A percentile compares a stretch with the other conserved stretches of the same genome.
These are phyloP conservation scores for Coreius guichenoti DNA, from an alignment of 2,797 vertebrate species.

Conservation along the genomic window DNA sequence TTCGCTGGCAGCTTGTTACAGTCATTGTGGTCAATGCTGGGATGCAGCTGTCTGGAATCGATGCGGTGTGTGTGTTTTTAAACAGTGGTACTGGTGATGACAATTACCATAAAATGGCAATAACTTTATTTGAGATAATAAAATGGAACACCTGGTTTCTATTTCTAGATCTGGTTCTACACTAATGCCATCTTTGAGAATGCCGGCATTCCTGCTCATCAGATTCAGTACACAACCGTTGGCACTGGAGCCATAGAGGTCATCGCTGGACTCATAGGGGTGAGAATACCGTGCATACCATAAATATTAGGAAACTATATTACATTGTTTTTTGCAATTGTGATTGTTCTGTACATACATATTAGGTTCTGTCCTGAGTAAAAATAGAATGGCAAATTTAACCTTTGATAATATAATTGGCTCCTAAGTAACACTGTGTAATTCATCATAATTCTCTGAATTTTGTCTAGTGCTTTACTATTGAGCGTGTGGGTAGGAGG, in stretches of 20 bases:
- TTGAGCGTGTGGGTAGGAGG: slow-evolving; percentile 86
- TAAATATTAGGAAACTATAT: not conserved
- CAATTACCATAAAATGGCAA: not conserved
- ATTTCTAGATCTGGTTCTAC: slow-evolving; percentile 92
- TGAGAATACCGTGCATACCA: slow-evolving; percentile 68
- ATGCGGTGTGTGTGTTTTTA: slow-evolving; percentile 78
- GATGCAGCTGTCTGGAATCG: slow-evolving; percentile 93
- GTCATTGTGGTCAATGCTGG: slow-evolving; percentile 85
- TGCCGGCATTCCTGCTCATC: slow-evolving; percentile 78
- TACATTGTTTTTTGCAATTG: not conserved
- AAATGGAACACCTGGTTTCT: not conserved
- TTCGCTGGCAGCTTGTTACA: slow-evolving; percentile 87
- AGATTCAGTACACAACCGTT: slow-evolving; percentile 89
- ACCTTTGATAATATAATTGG: not conserved
- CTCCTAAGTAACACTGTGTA: not conserved
- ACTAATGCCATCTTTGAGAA: slow-evolving; percentile 89
- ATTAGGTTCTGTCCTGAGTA: not conserved
- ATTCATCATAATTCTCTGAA: slow-evolving; percentile 19
- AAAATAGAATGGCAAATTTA: not conserved
- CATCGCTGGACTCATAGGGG: slow-evolving; percentile 85
- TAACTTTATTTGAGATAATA: not conserved
- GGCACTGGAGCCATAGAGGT: slow-evolving; percentile 89
- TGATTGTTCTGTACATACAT: not conserved
- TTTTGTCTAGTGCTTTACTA: slow-evolving; percentile 83
- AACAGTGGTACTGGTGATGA: not conserved